Evolutionary conservation across 2,888 invertebrate species (phyloP).

Genomic region (Andrena chrysosceles): DNA sequence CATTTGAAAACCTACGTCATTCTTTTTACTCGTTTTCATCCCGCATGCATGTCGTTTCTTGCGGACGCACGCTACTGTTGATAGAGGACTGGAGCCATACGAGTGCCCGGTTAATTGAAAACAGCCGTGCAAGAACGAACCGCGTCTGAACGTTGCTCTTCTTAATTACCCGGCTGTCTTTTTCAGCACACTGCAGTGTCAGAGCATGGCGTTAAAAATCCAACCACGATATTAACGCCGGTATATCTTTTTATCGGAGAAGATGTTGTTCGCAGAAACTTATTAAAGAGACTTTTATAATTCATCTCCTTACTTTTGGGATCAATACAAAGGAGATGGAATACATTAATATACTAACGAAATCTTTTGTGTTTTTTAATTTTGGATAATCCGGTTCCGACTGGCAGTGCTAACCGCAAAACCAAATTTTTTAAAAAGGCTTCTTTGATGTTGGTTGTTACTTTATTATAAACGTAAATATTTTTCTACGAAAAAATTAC

Average conservation of each 20-base stretch:
- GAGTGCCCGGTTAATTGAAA: conserved; percentile 66
- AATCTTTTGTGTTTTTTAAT: too few species aligned
- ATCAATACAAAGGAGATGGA: background rate
- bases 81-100: conserved; percentile 28
- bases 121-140: conserved; percentile 55
- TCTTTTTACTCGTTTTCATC: conserved; percentile 33
- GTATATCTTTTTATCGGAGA: background rate
- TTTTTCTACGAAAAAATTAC: too few species aligned
- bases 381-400: too few species aligned
- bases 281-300: background rate
- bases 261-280: background rate
- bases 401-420: too few species aligned
- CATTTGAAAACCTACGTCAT: background rate
- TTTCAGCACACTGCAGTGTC: conserved; percentile 26
- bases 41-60: conserved; percentile 27
- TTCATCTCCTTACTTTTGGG: background rate
- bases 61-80: conserved; percentile 13
- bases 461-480: too few species aligned
- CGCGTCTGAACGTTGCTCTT: conserved; percentile 29
- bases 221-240: conserved; percentile 8
- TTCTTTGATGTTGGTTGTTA: too few species aligned
- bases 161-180: conserved; percentile 60
- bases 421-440: too few species aligned
- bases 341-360: too few species aligned
- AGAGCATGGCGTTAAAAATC: conserved; percentile 31